Evolutionary conservation across 2,888 invertebrate species (phyloP), one percentile per base, ranked within the genome.

Genomic region (Hedya salicella): DNA sequence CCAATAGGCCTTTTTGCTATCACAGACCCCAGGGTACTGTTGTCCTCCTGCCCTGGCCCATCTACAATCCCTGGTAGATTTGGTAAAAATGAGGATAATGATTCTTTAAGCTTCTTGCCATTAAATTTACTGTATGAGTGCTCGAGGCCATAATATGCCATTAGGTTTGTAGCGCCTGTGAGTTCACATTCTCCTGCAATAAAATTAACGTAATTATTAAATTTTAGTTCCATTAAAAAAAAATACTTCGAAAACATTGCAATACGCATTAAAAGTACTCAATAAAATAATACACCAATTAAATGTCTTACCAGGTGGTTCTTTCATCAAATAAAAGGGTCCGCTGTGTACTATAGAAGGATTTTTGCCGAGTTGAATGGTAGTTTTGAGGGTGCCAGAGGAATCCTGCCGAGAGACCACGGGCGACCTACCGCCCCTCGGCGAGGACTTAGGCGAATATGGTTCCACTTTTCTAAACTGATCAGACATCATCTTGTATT

Each of bases 121-220:
- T 97, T 98, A 91, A 98, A 98, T 94, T 98, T 99, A 91, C 97
- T 98, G 88, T 98, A 98, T 17, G 98, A 98, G 91, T 99, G 98
- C 91, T 99, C 98, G 71, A 99, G 94, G 74, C 97, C 97, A 95
- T 99, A 97, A 93, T 97, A 96, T 81, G 96, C 96, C 97, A 99
- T 98, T 88, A 99, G 95, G 94, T 99, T 99, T 75, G 97, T 98
- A 79, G 98, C 98, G 71, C 99, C 99, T 70, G 98, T 99, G 76
- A 98, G 91, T 89, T 98, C 98, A 86, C 97, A 97, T 93, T 97
- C 96, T 89, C 95, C 97, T 97, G 85, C 63, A 93, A 83, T 71
- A 68, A 54, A 63, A 76, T 75, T 36, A 17, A 62, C 64, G 40
- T 39, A 30, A 60, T 36, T 17, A 57, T 32, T 32, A n/a, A 17